phyloP scores from a whole-genome alignment of 2,797 vertebrate species.

The Anniella stebbinsi region DNA sequence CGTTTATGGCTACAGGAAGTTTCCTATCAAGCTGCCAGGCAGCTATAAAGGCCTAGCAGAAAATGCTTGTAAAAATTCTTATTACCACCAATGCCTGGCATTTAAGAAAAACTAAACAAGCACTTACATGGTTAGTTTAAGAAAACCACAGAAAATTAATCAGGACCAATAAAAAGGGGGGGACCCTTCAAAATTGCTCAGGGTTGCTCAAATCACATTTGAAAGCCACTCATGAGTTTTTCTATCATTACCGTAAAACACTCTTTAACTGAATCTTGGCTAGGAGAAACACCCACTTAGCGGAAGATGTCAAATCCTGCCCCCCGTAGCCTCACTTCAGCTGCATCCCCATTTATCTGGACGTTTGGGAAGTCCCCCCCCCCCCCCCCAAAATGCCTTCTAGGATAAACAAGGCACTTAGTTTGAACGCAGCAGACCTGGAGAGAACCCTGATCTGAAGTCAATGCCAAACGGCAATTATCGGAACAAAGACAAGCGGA shows the following conservation, averaged over 20 bases:
- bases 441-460: neutral
- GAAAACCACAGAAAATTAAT: neutral
- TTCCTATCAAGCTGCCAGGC: slow-evolving; percentile 15
- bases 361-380: neutral
- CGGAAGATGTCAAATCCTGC: neutral
- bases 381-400: neutral
- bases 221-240: neutral
- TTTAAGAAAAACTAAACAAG: neutral
- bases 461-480: neutral
- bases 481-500: neutral
- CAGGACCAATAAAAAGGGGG: neutral
- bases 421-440: neutral
- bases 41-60: neutral
- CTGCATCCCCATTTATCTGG: neutral
- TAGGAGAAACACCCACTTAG: neutral
- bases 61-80: neutral
- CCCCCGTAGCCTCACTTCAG: neutral
- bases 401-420: neutral
- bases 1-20: slow-evolving; percentile 29
- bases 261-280: neutral
- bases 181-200: neutral
- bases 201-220: neutral
- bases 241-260: neutral
- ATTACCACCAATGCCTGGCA: neutral
- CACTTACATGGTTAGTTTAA: neutral